These are phyloP conservation scores for Euzetes globulus DNA, from an alignment of 2,888 invertebrate genomes.

Conservation along the genomic window DNA sequence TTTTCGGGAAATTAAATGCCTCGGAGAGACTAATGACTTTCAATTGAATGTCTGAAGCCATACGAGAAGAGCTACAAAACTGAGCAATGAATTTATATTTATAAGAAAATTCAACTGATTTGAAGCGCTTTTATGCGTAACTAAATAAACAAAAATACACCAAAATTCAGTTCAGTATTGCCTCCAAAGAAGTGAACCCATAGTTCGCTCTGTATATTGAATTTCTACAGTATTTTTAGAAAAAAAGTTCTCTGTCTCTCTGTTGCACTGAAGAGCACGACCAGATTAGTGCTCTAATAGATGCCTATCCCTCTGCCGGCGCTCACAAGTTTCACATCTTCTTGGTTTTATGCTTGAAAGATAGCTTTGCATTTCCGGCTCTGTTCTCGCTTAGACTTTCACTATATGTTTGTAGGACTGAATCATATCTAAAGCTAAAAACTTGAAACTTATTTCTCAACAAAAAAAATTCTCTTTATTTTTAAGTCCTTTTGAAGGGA, in stretches of 20 bases:
- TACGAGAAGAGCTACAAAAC: not conserved
- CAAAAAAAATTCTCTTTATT: not conserved
- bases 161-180: not conserved
- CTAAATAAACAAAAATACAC: constrained; percentile 1
- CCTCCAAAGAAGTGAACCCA: not conserved
- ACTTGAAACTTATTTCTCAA: not conserved
- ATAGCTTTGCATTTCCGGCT: constrained; percentile 3
- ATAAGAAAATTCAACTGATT: not conserved
- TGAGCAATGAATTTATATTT: not conserved
- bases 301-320: not conserved
- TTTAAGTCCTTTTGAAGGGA: not conserved
- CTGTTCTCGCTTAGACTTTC: not conserved
- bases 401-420: not conserved
- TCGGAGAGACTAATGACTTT: not conserved
- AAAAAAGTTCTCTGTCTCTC: not conserved
- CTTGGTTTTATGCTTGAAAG: not conserved
- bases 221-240: constrained; percentile 2
- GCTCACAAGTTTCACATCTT: not conserved
- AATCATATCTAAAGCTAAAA: not conserved
- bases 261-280: not conserved
- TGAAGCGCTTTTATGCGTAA: not conserved
- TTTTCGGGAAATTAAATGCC: not conserved
- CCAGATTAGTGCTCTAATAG: no score
- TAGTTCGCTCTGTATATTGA: not conserved
- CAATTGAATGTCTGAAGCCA: not conserved